Percentiles rank a stretch among this genome's conserved stretches.
Evolutionary conservation across 1,140 invertebrate genomes (phyloP).

Genomic region (Hycleus cichorii): DNA sequence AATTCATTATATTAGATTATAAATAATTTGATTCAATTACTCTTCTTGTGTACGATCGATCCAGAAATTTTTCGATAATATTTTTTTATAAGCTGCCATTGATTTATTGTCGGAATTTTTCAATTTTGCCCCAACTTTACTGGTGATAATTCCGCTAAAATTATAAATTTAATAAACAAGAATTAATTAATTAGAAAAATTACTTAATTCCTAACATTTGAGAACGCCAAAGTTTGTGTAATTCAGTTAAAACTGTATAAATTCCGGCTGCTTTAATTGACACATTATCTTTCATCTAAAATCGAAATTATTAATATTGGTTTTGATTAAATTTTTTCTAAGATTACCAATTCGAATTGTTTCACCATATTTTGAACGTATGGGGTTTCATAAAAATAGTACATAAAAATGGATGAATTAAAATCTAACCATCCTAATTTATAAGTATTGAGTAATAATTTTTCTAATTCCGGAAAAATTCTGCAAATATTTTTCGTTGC

Average conservation of each 20-base stretch:
- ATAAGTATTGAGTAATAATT: constrained; percentile 28
- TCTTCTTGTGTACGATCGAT: constrained; percentile 23
- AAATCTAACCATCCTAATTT: constrained; percentile 31
- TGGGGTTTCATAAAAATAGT: constrained; percentile 30
- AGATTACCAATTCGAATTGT: constrained; percentile 3
- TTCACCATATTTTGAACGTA: constrained; percentile 18
- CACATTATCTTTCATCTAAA: constrained; percentile 7
- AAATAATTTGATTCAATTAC: constrained; percentile 8
- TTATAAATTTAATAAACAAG: neutral
- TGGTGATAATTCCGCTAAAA: neutral
- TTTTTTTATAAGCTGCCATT: constrained; percentile 21
- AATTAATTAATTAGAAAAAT: neutral
- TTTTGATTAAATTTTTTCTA: neutral
- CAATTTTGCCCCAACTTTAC: neutral
- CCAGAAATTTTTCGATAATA: constrained; percentile 27
- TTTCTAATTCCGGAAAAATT: constrained; percentile 29
- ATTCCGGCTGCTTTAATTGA: constrained; percentile 6
- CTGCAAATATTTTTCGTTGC: constrained; percentile 27
- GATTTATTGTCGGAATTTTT: constrained; percentile 2
- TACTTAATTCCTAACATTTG: constrained; percentile 12
- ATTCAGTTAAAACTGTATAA: constrained; percentile 7
- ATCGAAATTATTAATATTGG: neutral
- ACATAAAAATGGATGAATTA: constrained; percentile 31
- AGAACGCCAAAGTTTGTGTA: constrained; percentile 6
- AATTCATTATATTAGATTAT: neutral